Percentiles rank a stretch among this genome's conserved stretches.
Conservation (phyloP, 2,797 vertebrate genomes). For the Hyperoplus lanceolatus region DNA sequence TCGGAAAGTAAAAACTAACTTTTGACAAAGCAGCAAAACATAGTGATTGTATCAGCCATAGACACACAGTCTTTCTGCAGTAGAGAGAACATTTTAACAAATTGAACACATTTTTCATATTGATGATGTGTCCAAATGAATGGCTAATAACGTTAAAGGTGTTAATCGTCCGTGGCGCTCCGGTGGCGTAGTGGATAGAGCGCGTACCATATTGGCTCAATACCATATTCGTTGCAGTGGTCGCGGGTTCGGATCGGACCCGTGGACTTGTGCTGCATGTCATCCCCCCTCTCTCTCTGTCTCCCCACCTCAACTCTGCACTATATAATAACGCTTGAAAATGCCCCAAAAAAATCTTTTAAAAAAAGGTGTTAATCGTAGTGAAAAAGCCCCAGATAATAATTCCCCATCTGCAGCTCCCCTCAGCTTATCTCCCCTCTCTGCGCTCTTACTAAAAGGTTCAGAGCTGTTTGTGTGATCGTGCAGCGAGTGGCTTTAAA, state of each 20-base stretch:
- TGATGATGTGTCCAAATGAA: no score
- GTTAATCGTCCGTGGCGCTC: no score
- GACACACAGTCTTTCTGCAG: background rate
- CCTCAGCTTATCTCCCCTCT: background rate
- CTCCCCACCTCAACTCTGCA: no score
- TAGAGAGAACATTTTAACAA: background rate
- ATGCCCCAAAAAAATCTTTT: no score
- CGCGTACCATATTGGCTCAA: no score
- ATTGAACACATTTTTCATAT: no score
- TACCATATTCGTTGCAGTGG: no score
- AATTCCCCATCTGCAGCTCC: slow-evolving; percentile 22
- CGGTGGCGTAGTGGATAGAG: no score
- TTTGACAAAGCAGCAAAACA: background rate
- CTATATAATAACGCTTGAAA: no score
- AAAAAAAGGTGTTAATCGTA: background rate
- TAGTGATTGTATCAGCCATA: background rate
- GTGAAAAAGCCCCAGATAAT: background rate
- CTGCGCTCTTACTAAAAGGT: slow-evolving; percentile 18
- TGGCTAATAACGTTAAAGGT: no score
- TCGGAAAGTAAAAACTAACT: background rate
- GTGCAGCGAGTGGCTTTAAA: slow-evolving; percentile 11
- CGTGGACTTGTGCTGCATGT: background rate
- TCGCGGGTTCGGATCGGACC: no score
- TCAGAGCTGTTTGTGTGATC: slow-evolving; percentile 40
- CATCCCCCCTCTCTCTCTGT: no score